Percentiles rank a stretch among this genome's conserved stretches.
Conservation (phyloP, 2,888 invertebrate genomes). For the Agonopterix heracliana region DNA sequence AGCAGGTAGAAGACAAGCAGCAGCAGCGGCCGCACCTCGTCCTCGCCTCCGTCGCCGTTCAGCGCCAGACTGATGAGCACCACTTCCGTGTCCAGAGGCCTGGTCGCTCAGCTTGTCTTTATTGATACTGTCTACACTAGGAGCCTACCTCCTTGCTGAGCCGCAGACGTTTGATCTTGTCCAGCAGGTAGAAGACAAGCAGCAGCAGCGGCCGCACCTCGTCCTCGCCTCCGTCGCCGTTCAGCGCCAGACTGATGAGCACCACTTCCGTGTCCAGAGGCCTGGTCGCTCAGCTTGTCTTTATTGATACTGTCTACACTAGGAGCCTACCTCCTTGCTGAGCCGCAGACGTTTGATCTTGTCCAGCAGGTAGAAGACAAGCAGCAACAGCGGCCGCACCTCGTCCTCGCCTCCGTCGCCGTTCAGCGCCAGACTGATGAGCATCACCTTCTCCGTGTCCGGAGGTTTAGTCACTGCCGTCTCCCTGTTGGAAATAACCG, state of each 20-base stretch:
- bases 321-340: conserved; percentile 86
- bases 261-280: conserved; percentile 89
- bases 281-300: conserved; percentile 61
- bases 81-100: conserved; percentile 87
- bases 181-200: conserved; percentile 94
- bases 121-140: not conserved
- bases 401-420: conserved; percentile 83
- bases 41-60: conserved; percentile 84
- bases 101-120: too few relatives aligned
- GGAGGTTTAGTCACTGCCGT: conserved; percentile 81
- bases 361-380: conserved; percentile 95
- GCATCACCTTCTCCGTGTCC: conserved; percentile 86
- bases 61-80: too few relatives aligned
- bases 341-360: conserved; percentile 91
- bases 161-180: conserved; percentile 90
- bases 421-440: conserved; percentile 85
- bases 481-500: conserved; percentile 59
- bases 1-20: conserved; percentile 93
- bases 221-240: conserved; percentile 82
- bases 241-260: conserved; percentile 85
- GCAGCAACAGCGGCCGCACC: conserved; percentile 86
- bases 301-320: not conserved
- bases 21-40: conserved; percentile 86
- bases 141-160: conserved; percentile 90
- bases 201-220: conserved; percentile 87